Conservation (phyloP, 2,113 vertebrate species). For the Lagopus muta region DNA sequence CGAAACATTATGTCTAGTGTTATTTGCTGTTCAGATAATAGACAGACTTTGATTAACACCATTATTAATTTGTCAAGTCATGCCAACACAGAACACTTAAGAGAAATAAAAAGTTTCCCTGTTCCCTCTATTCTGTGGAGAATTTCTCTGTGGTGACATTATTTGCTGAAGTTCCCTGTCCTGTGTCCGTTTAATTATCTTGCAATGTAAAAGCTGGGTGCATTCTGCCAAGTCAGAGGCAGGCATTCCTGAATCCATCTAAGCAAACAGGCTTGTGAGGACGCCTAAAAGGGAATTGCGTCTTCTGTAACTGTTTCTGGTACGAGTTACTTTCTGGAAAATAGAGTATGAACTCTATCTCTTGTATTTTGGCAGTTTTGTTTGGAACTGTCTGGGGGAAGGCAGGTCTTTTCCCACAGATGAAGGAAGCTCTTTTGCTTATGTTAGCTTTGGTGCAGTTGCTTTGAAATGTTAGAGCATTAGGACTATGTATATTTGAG, state of each 20-base stretch:
- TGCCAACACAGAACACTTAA: not conserved
- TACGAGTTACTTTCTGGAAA: not conserved
- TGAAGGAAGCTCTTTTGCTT: not conserved
- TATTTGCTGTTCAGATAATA: not conserved
- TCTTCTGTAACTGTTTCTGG: not conserved
- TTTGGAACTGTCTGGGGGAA: not conserved
- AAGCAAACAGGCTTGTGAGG: not conserved
- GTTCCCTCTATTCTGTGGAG: not conserved
- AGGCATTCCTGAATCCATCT: accelerated
- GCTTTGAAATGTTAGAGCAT: not conserved
- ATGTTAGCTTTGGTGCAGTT: not conserved
- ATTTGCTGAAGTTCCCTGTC: not conserved
- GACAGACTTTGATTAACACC: not conserved
- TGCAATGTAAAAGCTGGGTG: not conserved
- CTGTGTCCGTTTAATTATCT: not conserved
- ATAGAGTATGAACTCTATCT: not conserved
- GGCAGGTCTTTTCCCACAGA: not conserved
- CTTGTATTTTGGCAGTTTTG: not conserved
- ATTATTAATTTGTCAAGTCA: not conserved
- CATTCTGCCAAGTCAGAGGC: not conserved
- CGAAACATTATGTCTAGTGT: not conserved
- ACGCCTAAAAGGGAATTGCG: not conserved
- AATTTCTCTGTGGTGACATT: not conserved
- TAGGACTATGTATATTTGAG: not conserved
- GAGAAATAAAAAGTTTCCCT: not conserved